Evolutionary conservation across 2,888 invertebrate genomes (phyloP), one percentile per base, ranked within the genome.

Genomic region (Helicoverpa assulta): DNA sequence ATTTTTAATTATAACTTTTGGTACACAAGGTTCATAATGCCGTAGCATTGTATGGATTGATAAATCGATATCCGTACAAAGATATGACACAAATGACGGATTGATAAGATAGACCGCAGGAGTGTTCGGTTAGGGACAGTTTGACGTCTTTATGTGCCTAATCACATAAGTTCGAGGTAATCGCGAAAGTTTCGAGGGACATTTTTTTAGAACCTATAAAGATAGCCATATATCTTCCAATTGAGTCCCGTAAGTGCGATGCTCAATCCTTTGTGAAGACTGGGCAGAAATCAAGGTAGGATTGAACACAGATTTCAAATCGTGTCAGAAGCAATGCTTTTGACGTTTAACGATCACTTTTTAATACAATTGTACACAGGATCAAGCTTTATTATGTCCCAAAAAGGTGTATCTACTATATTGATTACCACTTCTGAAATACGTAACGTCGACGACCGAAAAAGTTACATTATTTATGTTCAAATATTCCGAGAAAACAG

Each of bases 101-200:
- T 65, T 82, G 82, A 83, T 83, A 85, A 83, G 82, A 84, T 83
- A 80, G 62, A 29, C 53, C 53, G 19, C 47, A 59, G 65, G 67
- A 73, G 70, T 76, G 70, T 71, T 59, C 40, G 18, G 68, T 72
- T 76, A 51, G 26, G 63, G 68, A 76, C 77, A 71, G 60, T 70
- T 81, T 58, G 73, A 61, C 63, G 37, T 63, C 51, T 77, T 70
- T 66, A 65, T 51, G 64, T 40, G 51, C 53, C 60, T 72, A 76
- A 72, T 76, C 72, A 68, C 76, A 63, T 47, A 76, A 76, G 67
- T 76, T 76, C 19, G 58, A 51, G 21, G 73, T 70, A 73, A 70
- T 60, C 65, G 56, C 70, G 14, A 63, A 76, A 76, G 72, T 76
- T 76, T 67, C 47, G 19, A 50, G 40, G 52, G 60, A 52, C 61